Base-by-base conservation (phyloP, 2,797 vertebrate species). In the Catostomus latipinnis region DNA sequence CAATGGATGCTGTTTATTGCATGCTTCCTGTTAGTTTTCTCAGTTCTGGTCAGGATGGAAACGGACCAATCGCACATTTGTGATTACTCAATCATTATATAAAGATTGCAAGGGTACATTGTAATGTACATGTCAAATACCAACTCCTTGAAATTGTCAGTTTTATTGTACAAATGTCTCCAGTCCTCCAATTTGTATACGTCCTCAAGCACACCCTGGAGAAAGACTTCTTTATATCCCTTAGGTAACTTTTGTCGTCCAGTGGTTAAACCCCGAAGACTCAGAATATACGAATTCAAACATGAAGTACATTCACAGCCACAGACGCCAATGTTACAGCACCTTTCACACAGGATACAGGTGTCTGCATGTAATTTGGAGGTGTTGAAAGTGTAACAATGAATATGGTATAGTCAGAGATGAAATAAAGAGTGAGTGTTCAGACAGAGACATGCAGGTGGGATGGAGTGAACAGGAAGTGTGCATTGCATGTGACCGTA, bases 401-500 rank as follows among this genome's bases (percentile, higher is more conserved):
- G 67, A 1, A 75, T 6, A 5, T 0, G 8, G 5, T 14, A 49
- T 56, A 66, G 12, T 11, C 12, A 46, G 48, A 70, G 48, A 60
- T 58, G 65, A 76, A 58, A 54, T 49, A n/a, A 13, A n/a, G 6
- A 49, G 45, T 18, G 43, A 66, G 13, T 11, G 50, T 48, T 57
- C 6, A 50, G 8, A 50, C 16, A 34, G 66, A 61, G 4, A 46
- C 13, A 48, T 46, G 46, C 8, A 16, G 6, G 71, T 60, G 34
- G 43, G n/a, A n/a, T 82, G 61, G 54, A 63, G 78, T 13, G 22
- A 49, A 48, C 13, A 50, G 78, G 77, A 80, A 60, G 83, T 61
- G 66, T 66, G 54, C 45, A 78, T 78, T 78, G 65, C 34, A 73
- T 86, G 78, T 78, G 77, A 76, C 85, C 76, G 60, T 80, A 63